A percentile compares a stretch with the other conserved stretches of the same genome.
These are phyloP conservation scores for Uria lomvia DNA, from an alignment of 2,113 vertebrate genomes.

Conservation along the genomic window DNA sequence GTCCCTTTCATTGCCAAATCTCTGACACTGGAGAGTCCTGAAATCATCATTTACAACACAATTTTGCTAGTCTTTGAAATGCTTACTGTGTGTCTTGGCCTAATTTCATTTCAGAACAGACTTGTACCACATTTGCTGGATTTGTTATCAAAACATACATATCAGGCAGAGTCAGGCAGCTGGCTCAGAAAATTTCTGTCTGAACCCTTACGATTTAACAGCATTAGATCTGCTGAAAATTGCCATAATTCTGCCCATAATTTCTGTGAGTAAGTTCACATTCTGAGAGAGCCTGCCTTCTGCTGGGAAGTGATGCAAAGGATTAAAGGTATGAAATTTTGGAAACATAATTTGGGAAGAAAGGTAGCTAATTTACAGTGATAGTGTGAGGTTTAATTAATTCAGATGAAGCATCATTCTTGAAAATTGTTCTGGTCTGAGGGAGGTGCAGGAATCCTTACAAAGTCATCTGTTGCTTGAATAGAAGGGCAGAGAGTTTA, in stretches of 20 bases:
- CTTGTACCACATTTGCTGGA: not conserved
- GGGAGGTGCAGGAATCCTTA: not conserved
- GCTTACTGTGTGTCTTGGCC: not conserved
- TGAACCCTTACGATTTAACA: not conserved
- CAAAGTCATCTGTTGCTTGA: not conserved
- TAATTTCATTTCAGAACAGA: not conserved
- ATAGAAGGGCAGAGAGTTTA: not conserved
- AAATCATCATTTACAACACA: not conserved
- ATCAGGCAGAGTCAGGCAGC: not conserved
- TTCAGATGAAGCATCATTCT: not conserved
- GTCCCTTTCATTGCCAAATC: not conserved
- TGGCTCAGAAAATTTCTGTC: not conserved
- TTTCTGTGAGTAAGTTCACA: not conserved
- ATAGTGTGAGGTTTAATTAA: not conserved
- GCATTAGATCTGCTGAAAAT: not conserved
- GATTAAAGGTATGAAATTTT: not conserved
- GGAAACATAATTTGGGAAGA: not conserved
- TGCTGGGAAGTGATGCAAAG: not conserved
- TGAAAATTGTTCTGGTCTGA: not conserved
- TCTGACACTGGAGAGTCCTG: not conserved
- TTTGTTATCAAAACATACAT: not conserved
- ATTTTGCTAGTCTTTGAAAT: not conserved
- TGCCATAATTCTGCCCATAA: not conserved
- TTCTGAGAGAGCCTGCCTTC: not conserved
- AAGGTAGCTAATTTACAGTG: not conserved